These are phyloP conservation scores for Catostomus latipinnis DNA, from an alignment of 2,797 vertebrate genomes.

Conservation along the genomic window DNA sequence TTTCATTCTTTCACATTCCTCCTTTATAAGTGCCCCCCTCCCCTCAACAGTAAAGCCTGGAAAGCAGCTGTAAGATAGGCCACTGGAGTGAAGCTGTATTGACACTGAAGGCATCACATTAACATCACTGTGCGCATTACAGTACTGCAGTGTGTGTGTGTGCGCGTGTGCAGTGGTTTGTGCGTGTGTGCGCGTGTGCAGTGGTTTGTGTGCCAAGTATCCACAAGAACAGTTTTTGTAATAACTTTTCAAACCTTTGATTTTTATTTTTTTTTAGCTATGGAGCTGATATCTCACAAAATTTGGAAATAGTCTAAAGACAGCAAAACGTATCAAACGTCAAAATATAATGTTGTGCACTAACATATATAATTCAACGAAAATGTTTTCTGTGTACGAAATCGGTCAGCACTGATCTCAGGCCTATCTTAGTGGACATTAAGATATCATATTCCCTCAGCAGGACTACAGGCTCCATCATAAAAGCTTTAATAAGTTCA, in stretches of 20 bases:
- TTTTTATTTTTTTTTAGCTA: background rate
- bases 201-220: constrained; percentile 20
- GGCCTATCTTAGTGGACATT: constrained; percentile 26
- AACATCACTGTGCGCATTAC: constrained; percentile 68
- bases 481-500: constrained; percentile 45
- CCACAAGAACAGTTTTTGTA: constrained; percentile 11
- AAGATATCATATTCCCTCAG: constrained; percentile 7
- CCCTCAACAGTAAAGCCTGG: constrained; percentile 73
- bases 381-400: background rate
- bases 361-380: background rate
- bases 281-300: background rate
- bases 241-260: background rate
- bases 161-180: constrained; percentile 29
- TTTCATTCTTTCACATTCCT: constrained; percentile 8
- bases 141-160: constrained; percentile 66
- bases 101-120: constrained; percentile 71
- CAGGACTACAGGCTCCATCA: constrained; percentile 31
- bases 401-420: constrained; percentile 8
- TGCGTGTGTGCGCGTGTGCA: constrained; percentile 24
- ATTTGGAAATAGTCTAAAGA: background rate
- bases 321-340: background rate
- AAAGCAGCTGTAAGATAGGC: constrained; percentile 68
- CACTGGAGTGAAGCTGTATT: constrained; percentile 61
- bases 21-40: background rate
- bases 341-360: background rate